phyloP scores from a whole-genome alignment of 2,888 invertebrate species.

The Charanyca ferruginea region DNA sequence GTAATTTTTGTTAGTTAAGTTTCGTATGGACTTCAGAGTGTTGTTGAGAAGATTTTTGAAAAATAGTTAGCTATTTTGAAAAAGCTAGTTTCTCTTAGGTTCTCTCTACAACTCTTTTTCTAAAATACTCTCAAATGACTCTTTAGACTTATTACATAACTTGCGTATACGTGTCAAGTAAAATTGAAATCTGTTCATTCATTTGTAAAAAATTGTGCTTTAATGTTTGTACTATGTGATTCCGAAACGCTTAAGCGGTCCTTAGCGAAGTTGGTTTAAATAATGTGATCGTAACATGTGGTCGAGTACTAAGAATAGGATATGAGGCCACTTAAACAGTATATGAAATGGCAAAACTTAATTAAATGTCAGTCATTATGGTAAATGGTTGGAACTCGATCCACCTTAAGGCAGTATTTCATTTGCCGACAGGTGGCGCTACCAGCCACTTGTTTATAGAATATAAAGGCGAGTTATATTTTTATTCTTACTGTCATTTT shows the following conservation, averaged over 20 bases:
- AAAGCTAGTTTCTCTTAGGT: too few relatives aligned
- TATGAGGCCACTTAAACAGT: conserved; percentile 48
- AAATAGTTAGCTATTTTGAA: too few relatives aligned
- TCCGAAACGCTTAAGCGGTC: not conserved
- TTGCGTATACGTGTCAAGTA: too few relatives aligned
- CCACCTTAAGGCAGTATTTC: conserved; percentile 42
- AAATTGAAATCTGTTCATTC: too few relatives aligned
- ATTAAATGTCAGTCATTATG: conserved; percentile 61
- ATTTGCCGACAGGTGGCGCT: conserved; percentile 56
- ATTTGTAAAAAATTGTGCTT: not conserved
- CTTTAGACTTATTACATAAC: too few relatives aligned
- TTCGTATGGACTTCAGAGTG: too few relatives aligned
- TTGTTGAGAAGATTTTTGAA: too few relatives aligned
- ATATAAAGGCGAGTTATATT: conserved; percentile 29
- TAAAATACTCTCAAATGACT: too few relatives aligned
- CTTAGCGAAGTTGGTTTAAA: conserved; percentile 3
- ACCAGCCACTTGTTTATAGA: conserved; percentile 29
- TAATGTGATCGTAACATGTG: conserved; percentile 17
- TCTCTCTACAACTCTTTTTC: too few relatives aligned
- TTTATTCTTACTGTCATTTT: conserved; percentile 27
- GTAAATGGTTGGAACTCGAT: conserved; percentile 52
- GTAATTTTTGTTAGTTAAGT: conserved; percentile 10
- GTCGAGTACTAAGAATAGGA: conserved; percentile 40
- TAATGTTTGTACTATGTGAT: not conserved
- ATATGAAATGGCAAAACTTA: conserved; percentile 52